phyloP scores from a whole-genome alignment of 2,797 vertebrate species.

The Philypnodon macrostomus region DNA sequence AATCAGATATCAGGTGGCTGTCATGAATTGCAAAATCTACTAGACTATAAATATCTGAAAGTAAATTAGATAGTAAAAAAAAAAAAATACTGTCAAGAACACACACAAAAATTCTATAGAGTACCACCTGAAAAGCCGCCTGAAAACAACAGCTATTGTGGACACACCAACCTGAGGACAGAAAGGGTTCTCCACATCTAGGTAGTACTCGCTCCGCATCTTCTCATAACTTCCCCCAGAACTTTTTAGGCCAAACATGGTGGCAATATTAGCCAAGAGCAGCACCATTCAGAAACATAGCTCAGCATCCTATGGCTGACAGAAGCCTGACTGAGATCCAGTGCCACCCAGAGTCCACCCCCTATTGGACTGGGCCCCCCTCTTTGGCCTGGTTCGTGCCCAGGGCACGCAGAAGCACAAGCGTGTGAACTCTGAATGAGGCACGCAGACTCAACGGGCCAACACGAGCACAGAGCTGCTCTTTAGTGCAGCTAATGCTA shows the following conservation, averaged over 20 bases:
- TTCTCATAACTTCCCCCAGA: slow-evolving; percentile 80
- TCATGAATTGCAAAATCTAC: slow-evolving; percentile 1
- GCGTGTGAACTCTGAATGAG: slow-evolving; percentile 76
- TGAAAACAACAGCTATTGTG: background rate
- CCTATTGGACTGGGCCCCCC: slow-evolving; percentile 28
- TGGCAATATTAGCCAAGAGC: slow-evolving; percentile 75
- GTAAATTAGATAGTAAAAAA: no score
- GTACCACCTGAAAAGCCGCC: background rate
- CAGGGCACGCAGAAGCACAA: slow-evolving; percentile 55
- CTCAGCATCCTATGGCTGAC: slow-evolving; percentile 63
- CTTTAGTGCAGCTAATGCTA: slow-evolving; percentile 64
- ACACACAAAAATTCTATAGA: background rate
- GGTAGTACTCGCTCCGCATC: slow-evolving; percentile 74
- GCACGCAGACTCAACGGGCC: slow-evolving; percentile 53
- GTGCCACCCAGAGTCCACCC: slow-evolving; percentile 48
- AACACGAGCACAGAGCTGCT: slow-evolving; percentile 69
- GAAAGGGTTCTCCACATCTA: slow-evolving; percentile 74
- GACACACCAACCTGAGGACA: slow-evolving; percentile 71
- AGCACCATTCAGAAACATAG: slow-evolving; percentile 74
- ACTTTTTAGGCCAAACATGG: slow-evolving; percentile 81
- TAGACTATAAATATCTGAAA: background rate
- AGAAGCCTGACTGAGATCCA: slow-evolving; percentile 48
- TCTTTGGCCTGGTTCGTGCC: slow-evolving; percentile 38
- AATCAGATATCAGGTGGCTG: slow-evolving; percentile 11
- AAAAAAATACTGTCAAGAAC: background rate